A percentile compares a stretch with the other conserved stretches of the same genome.
Evolutionary conservation across 2,888 invertebrate genomes (phyloP).

Genomic region (Bimastos eiseni): DNA sequence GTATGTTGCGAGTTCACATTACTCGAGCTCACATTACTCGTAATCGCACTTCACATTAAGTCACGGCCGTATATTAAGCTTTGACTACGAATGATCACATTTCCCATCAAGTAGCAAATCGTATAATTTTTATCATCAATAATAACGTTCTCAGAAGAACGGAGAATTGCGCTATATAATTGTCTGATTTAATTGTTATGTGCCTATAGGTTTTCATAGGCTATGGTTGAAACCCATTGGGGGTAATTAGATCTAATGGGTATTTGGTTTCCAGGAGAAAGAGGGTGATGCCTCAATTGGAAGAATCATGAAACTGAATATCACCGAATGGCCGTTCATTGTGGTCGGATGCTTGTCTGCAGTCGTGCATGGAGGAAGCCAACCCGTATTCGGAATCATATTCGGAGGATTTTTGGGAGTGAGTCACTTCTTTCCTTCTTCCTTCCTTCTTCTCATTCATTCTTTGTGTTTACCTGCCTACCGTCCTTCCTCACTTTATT

Average conservation of each 20-base stretch:
- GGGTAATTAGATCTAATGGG: background rate
- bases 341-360: slow-evolving; percentile 59
- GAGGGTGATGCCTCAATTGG: slow-evolving; percentile 32
- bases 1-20: background rate
- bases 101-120: too few species aligned
- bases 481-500: background rate
- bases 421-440: slow-evolving; percentile 41
- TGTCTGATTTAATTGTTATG: background rate
- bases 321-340: slow-evolving; percentile 61
- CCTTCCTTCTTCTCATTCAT: background rate
- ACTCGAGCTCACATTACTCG: background rate
- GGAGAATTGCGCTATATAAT: background rate
- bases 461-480: too few species aligned
- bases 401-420: slow-evolving; percentile 62
- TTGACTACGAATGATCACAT: background rate
- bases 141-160: too few species aligned
- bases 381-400: slow-evolving; percentile 65
- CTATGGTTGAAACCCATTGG: background rate
- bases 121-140: too few species aligned
- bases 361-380: slow-evolving; percentile 61
- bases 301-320: slow-evolving; percentile 59
- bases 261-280: background rate
- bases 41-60: background rate
- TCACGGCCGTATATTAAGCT: background rate
- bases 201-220: background rate